Evolutionary conservation across 1,140 invertebrate species (phyloP).

Genomic region (Eupristina koningsbergeri): DNA sequence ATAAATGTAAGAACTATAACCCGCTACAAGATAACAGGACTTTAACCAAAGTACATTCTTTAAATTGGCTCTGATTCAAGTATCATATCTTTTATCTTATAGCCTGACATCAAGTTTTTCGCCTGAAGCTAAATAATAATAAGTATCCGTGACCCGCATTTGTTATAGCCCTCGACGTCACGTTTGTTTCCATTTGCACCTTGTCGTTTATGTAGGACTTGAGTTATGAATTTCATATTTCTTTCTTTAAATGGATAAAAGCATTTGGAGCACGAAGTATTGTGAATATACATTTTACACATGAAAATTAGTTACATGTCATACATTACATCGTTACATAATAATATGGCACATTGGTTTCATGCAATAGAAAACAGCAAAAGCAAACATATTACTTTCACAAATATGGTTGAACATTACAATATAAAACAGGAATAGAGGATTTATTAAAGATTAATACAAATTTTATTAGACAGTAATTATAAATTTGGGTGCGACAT

Average conservation of each 20-base stretch:
- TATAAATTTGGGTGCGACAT: conserved; percentile 33
- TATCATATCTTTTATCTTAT: background rate
- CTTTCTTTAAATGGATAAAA: background rate
- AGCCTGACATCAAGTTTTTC: background rate
- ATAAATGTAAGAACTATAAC: background rate
- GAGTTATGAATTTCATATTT: background rate
- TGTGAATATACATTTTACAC: background rate
- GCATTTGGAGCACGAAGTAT: background rate
- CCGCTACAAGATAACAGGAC: background rate
- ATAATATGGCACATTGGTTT: background rate
- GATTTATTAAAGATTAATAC: background rate
- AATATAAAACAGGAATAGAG: background rate
- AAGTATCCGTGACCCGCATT: background rate
- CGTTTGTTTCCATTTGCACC: background rate
- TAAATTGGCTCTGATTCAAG: background rate
- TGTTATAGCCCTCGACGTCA: conserved; percentile 15
- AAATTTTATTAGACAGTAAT: too few relatives aligned
- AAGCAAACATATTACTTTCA: background rate
- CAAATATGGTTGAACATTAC: background rate
- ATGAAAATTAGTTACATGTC: background rate
- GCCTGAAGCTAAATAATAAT: conserved; percentile 2
- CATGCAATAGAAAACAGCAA: background rate
- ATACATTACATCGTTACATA: background rate
- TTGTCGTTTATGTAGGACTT: background rate
- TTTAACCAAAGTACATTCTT: background rate